Conservation (phyloP, 2,113 vertebrate genomes). For the Atrichornis clamosus region DNA sequence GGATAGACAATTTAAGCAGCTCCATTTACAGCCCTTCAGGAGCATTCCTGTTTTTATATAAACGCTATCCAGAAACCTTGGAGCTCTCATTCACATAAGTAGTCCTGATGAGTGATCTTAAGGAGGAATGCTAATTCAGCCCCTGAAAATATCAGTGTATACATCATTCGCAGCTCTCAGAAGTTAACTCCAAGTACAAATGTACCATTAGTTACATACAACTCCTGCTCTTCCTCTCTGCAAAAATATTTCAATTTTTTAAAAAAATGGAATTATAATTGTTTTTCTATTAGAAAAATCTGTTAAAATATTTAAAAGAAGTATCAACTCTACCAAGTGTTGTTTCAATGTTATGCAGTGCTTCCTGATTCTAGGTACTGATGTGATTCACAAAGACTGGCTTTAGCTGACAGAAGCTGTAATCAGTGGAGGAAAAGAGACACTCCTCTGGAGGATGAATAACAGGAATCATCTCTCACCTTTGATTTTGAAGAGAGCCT, state of each 20-base stretch:
- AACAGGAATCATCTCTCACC: constrained; percentile 14
- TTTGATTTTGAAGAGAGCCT: constrained; percentile 6
- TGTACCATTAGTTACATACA: neutral
- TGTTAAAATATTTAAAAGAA: neutral
- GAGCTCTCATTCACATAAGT: neutral
- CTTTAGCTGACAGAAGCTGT: neutral
- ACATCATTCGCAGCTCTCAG: neutral
- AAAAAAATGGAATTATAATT: neutral
- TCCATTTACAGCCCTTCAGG: neutral
- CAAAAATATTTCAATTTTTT: fast-evolving
- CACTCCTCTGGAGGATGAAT: neutral
- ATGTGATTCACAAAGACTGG: neutral
- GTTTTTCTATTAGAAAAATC: neutral
- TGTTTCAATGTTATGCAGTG: neutral
- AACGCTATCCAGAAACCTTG: constrained; percentile 8
- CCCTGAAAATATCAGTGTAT: neutral
- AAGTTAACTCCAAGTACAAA: neutral
- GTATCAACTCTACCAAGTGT: neutral
- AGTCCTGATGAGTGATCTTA: constrained; percentile 4
- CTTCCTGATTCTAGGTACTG: neutral
- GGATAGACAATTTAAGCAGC: neutral
- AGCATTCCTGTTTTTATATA: neutral
- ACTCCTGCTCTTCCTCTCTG: neutral
- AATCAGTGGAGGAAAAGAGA: neutral
- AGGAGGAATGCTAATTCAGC: neutral